Evolutionary conservation across 2,797 vertebrate species (phyloP), one percentile per base, ranked within the genome.

Genomic region (Cossypha caffra): DNA sequence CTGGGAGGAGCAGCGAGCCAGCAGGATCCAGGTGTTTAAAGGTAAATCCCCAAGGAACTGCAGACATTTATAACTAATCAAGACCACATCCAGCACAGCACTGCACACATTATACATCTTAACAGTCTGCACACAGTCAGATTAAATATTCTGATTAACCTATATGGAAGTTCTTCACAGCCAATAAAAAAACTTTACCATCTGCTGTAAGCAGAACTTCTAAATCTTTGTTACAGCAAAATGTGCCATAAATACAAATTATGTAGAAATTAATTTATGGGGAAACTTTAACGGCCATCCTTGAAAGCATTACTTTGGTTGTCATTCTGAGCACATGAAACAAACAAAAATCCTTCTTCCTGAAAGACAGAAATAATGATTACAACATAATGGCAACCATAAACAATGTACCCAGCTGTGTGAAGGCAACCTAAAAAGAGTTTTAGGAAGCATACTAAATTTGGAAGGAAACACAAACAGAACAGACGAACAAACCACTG

Each of bases 81-180:
- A 73, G n/a, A 35, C 31, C 24, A 42, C 17, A 35, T 3, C 1
- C 24, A 71, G 23, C 21, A 8, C 0, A 7, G 47, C 1, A 0
- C 59, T 38, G 21, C 68, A 80, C 7, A 11, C 3, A 5, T 38
- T 28, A 55, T 6, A 21, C 15, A 48, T 47, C 48, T 61, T 20
- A 17, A 54, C 0, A 2, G 28, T 47, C 55, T 17, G 15, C 0
- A 43, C 76, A 77, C 13, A 54, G 38, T 37, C 40, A 63, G 28
- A 55, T 52, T 21, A 88, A 67, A 17, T 50, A 67, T 63, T 86
- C 38, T 47, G 7, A 74, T 28, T 13, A 52, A 63, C 2, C 42
- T 57, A 29, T 2, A 33, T 3, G 9, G 29, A 28, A 69, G n/a
- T 11, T 59, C 33, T 74, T 52, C 40, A 52, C 61, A 67, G 37